Evolutionary conservation across 2,113 vertebrate genomes (phyloP), one percentile per base, ranked within the genome.

Genomic region (Mungos mungo): DNA sequence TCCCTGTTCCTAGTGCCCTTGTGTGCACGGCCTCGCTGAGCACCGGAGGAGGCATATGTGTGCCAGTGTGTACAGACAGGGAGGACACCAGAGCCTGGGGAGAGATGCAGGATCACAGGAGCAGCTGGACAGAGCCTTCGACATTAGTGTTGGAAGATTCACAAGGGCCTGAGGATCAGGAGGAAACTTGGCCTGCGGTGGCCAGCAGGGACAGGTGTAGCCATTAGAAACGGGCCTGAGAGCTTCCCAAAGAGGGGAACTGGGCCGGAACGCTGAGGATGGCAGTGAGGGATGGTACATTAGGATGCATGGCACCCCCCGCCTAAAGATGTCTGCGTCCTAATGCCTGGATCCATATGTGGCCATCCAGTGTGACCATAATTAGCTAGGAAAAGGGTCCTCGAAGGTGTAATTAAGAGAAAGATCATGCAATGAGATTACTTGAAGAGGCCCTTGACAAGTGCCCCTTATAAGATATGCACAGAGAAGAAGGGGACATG

Each of bases 271-370:
- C 35, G 10, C 47, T 19, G 33, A 14, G 66, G 63, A 41, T 25
- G 35, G 47, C 13, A 6, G 45, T 16, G 54, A 52, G 16, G 23
- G 23, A 5, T 4, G 4, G 15, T 5, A 1, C 50, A 0, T 6
- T 23, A 45, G 45, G 68, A 54, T 35, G 9, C 54, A 19, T 3
- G 25, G 50, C 4, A 9, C 11, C n/a, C 16, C 27, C 10, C 41
- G 0, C 52, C 60, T 52, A 45, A 16, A 4, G 25, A 14, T 1
- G 31, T 19, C 41, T 21, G 7, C 5, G 2, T 35, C 60, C 21
- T 66, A 12, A 38, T 16, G 16, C 79, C 77, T 8, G 19, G 23
- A 77, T 79, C 29, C 45, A 41, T 38, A 41, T 47, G 33, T 60
- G 41, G 41, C 41, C 41, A 41, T 41, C 41, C 35, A 35, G 0